Conservation (phyloP, 2,797 vertebrate genomes). For the Salmo trutta region DNA sequence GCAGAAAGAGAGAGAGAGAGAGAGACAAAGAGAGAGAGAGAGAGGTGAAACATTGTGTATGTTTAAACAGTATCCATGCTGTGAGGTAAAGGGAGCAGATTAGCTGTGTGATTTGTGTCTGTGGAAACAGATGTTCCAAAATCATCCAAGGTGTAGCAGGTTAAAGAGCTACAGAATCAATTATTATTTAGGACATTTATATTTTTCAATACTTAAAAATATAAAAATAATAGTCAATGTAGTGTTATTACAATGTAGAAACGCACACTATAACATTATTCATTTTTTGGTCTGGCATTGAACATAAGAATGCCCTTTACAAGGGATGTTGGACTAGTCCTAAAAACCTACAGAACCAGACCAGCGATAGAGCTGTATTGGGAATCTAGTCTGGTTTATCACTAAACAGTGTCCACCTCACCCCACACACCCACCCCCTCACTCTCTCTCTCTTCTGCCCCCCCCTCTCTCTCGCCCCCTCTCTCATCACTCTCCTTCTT, state of each 20-base stretch:
- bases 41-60: constrained; percentile 55
- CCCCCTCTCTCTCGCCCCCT: not conserved
- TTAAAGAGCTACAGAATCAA: not conserved
- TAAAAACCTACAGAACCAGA: constrained; percentile 3
- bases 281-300: too few relatives aligned
- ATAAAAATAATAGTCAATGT: too few relatives aligned
- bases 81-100: not conserved
- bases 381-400: constrained; percentile 50
- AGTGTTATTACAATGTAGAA: too few relatives aligned
- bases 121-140: not conserved
- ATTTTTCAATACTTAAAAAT: not conserved
- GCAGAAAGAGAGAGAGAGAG: constrained; percentile 40
- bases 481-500: too few relatives aligned
- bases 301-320: not conserved
- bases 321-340: constrained; percentile 10
- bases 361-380: constrained; percentile 36
- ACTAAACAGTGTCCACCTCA: constrained; percentile 49
- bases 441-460: too few relatives aligned
- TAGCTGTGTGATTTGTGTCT: too few relatives aligned
- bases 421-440: constrained; percentile 22
- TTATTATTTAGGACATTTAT: too few relatives aligned
- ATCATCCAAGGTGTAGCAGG: not conserved
- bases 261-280: too few relatives aligned
- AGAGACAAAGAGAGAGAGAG: too few relatives aligned
- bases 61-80: constrained; percentile 59